These are phyloP conservation scores for Clarias fuscus DNA, from an alignment of 2,797 vertebrate genomes.

Conservation along the genomic window DNA sequence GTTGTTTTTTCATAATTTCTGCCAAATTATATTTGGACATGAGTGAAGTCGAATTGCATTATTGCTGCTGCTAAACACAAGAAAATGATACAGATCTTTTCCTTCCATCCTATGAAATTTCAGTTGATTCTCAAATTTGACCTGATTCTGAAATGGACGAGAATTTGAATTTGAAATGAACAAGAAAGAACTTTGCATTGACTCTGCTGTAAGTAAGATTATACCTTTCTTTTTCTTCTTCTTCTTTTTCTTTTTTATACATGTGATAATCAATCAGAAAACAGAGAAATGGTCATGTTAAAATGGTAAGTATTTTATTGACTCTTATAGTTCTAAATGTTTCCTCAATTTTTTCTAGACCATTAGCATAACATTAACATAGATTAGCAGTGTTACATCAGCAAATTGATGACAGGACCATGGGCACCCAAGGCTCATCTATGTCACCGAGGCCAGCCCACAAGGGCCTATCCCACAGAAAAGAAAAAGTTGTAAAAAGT, in stretches of 20 bases:
- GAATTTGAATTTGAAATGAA: neutral
- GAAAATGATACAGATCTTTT: conserved; percentile 67
- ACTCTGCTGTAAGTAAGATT: conserved; percentile 50
- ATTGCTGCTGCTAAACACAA: conserved; percentile 68
- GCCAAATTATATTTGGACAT: conserved; percentile 59
- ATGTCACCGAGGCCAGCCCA: no score
- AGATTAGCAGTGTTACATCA: no score
- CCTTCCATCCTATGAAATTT: conserved; percentile 30
- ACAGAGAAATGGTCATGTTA: neutral
- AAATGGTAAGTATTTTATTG: neutral
- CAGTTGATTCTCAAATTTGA: conserved; percentile 60
- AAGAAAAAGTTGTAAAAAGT: no score
- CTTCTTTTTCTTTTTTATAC: neutral
- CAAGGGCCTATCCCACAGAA: no score
- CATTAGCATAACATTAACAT: neutral
- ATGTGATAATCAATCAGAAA: neutral
- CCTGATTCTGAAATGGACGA: neutral
- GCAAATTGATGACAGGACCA: no score
- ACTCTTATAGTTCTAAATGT: neutral
- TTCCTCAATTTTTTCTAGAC: conserved; percentile 7
- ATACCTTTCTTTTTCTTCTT: no score
- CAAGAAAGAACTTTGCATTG: conserved; percentile 53
- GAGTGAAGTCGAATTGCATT: conserved; percentile 65
- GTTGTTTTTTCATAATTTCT: neutral
- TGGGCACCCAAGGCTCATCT: no score